phyloP scores from a whole-genome alignment of 1,140 invertebrate genomes.

The Panonychus citri region DNA sequence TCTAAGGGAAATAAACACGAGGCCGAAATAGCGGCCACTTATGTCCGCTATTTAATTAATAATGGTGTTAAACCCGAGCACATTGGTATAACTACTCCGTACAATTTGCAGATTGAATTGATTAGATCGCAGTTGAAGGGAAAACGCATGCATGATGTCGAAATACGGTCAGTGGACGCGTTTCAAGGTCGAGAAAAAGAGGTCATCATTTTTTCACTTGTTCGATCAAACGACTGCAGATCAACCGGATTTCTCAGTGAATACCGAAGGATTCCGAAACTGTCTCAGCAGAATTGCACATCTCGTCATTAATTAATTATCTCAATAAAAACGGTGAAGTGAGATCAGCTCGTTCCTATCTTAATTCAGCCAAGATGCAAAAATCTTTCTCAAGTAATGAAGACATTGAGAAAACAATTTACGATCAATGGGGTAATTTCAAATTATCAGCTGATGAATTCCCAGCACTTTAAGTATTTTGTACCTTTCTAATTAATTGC shows the following conservation, averaged over 20 bases:
- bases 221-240: constrained; percentile 28
- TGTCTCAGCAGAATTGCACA: background rate
- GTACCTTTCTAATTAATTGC: no score
- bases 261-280: constrained; percentile 27
- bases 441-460: no score
- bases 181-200: constrained; percentile 40
- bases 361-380: no score
- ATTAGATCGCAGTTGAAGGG: constrained; percentile 18
- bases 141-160: constrained; percentile 19
- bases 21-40: constrained; percentile 28
- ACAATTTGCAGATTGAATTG: constrained; percentile 30
- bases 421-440: no score
- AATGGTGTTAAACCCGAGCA: constrained; percentile 26
- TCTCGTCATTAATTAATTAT: background rate
- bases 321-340: constrained; percentile 25
- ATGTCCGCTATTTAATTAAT: constrained; percentile 26
- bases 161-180: constrained; percentile 35
- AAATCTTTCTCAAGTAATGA: no score
- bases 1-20: constrained; percentile 30
- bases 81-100: constrained; percentile 35
- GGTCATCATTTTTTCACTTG: constrained; percentile 31
- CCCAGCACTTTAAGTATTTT: no score
- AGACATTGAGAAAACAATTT: no score
- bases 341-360: constrained; percentile 27
- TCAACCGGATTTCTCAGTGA: constrained; percentile 37